Conservation (phyloP, 2,888 invertebrate genomes). For the Yponomeuta plumbellus region DNA sequence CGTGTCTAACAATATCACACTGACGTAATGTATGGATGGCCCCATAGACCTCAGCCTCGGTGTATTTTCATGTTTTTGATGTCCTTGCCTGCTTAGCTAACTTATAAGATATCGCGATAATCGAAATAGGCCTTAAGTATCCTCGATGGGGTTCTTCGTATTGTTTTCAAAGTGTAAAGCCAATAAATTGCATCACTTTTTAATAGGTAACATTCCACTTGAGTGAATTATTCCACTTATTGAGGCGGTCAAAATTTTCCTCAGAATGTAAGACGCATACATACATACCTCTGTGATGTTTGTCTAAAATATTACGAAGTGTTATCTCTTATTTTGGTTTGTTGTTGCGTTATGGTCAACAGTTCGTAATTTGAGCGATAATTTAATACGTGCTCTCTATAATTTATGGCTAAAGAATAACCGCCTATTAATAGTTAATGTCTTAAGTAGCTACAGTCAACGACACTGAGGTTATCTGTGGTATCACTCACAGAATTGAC, state of each 20-base stretch:
- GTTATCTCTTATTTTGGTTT: not conserved
- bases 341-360: not conserved
- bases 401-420: no score
- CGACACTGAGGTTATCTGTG: not conserved
- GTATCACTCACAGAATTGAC: no score
- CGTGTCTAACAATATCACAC: no score
- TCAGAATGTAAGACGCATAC: not conserved
- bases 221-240: no score
- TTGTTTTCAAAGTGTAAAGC: not conserved
- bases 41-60: no score
- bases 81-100: no score
- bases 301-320: not conserved
- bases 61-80: no score
- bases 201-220: not conserved
- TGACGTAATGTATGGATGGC: no score
- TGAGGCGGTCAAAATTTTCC: not conserved
- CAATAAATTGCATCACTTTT: not conserved
- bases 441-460: not conserved
- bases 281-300: not conserved
- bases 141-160: no score
- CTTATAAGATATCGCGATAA: no score
- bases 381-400: not conserved
- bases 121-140: no score
- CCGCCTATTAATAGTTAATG: no score
- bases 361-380: not conserved